Evolutionary conservation across 2,797 vertebrate genomes (phyloP).

Genomic region (Sciaenops ocellatus): DNA sequence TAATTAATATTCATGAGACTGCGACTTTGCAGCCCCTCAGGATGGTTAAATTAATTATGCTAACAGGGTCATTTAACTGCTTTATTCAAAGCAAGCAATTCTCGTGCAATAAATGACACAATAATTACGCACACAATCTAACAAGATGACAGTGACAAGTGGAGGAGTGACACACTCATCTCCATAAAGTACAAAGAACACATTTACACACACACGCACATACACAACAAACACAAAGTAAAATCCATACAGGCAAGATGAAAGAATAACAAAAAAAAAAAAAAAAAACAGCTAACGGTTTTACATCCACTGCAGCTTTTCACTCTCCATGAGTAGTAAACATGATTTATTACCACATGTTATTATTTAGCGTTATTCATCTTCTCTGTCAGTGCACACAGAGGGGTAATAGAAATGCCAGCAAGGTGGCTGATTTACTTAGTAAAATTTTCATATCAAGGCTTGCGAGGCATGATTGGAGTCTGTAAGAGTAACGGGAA

Average conservation of each 20-base stretch:
- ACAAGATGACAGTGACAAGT: conserved; percentile 78
- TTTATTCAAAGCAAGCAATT: conserved; percentile 82
- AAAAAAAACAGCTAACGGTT: conserved; percentile 77
- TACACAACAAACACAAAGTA: conserved; percentile 58
- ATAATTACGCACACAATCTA: conserved; percentile 82
- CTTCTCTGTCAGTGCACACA: conserved; percentile 94
- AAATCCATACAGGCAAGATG: conserved; percentile 73
- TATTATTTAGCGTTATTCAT: conserved; percentile 99
- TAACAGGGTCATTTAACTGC: conserved; percentile 84
- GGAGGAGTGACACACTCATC: conserved; percentile 75
- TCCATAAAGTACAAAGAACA: conserved; percentile 78
- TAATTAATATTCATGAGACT: conserved; percentile 81
- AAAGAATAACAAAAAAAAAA: conserved; percentile 75
- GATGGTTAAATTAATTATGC: conserved; percentile 83
- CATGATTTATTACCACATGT: conserved; percentile 94
- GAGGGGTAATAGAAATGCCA: conserved; percentile 99
- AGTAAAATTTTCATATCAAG: conserved; percentile 99
- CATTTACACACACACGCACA: conserved; percentile 46
- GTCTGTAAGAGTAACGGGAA: conserved; percentile 89
- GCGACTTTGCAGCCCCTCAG: conserved; percentile 76
- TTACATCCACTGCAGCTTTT: conserved; percentile 75
- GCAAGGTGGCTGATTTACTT: conserved; percentile 99
- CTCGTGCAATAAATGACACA: conserved; percentile 79
- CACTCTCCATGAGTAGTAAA: conserved; percentile 85
- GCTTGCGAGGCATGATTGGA: conserved; percentile 95